phyloP scores from a whole-genome alignment of 2,113 vertebrate genomes.

The Heloderma charlesbogerti region DNA sequence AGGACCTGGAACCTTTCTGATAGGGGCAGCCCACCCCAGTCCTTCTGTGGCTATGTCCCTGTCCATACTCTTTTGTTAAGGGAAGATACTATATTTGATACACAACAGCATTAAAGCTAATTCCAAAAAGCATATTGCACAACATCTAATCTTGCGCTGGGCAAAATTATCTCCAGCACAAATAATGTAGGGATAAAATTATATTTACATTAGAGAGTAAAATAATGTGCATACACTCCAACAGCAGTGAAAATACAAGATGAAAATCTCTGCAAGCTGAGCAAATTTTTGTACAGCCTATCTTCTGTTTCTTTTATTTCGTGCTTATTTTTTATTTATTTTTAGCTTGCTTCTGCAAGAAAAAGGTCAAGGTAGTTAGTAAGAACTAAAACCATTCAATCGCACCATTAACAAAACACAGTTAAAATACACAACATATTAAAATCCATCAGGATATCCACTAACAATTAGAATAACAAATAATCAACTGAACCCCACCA shows the following conservation, averaged over 20 bases:
- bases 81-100: constrained; percentile 26
- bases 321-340: background rate
- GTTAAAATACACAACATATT: background rate
- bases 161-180: constrained; percentile 25
- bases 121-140: constrained; percentile 43
- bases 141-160: constrained; percentile 8
- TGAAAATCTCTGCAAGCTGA: constrained; percentile 27
- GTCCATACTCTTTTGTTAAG: background rate
- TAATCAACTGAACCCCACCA: background rate
- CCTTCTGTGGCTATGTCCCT: background rate
- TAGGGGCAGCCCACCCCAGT: accelerated
- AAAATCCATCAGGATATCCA: background rate
- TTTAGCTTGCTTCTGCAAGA: background rate
- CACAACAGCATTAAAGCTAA: constrained; percentile 40
- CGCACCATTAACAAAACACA: background rate
- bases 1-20: background rate
- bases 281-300: constrained; percentile 26
- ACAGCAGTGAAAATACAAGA: constrained; percentile 1
- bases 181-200: constrained; percentile 21
- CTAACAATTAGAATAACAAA: background rate
- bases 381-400: background rate
- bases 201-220: constrained; percentile 15
- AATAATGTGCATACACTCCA: constrained; percentile 19
- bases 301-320: no score
- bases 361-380: background rate